Conservation (phyloP, 2,113 vertebrate species). For the Gracilinanus agilis region DNA sequence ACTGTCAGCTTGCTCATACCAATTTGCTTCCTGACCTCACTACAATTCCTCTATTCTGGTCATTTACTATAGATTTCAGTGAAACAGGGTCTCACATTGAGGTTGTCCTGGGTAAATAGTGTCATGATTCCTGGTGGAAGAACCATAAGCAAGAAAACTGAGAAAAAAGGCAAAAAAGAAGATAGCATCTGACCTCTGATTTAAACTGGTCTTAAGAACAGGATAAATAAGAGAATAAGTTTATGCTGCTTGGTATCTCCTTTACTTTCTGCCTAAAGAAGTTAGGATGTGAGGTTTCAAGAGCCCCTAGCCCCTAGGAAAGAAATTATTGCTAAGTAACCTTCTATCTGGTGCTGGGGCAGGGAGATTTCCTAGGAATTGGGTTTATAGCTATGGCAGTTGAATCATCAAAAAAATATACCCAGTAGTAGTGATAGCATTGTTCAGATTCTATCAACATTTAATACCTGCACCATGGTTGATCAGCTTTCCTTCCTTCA, state of each 20-base stretch:
- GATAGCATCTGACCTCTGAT: too few species aligned
- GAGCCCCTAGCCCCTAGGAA: not conserved
- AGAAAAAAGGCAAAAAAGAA: not conserved
- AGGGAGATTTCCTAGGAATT: not conserved
- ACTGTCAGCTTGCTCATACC: not conserved
- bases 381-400: fast-evolving
- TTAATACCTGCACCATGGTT: not conserved
- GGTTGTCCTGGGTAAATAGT: not conserved
- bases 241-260: not conserved
- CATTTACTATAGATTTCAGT: not conserved
- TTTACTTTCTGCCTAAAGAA: not conserved
- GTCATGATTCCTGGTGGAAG: not conserved
- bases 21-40: not conserved
- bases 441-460: not conserved
- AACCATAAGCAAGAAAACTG: not conserved
- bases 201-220: not conserved
- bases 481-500: not conserved
- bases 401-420: fast-evolving
- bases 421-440: not conserved
- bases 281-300: not conserved
- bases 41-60: fast-evolving
- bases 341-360: not conserved
- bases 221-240: not conserved
- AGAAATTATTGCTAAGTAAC: not conserved
- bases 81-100: not conserved